These are phyloP conservation scores for Laticauda laticaudata DNA, from an alignment of 2,113 vertebrate species.

Conservation along the genomic window DNA sequence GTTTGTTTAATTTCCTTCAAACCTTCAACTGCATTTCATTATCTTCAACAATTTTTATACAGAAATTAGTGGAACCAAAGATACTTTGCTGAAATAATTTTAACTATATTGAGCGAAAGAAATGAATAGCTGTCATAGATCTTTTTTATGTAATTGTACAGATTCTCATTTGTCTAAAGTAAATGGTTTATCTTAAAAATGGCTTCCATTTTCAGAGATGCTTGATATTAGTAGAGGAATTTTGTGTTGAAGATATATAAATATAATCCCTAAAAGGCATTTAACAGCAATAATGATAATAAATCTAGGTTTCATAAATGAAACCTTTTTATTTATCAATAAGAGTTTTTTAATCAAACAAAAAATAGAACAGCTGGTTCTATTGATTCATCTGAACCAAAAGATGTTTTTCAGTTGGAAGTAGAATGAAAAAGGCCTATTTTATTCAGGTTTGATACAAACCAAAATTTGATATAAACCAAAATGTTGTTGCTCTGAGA, in stretches of 20 bases:
- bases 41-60: not conserved
- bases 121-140: not conserved
- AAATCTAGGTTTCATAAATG: not conserved
- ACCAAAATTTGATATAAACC: not conserved
- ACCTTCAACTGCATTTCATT: not conserved
- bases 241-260: not conserved
- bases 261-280: not conserved
- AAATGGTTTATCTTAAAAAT: not conserved
- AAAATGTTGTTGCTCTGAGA: not conserved
- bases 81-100: not conserved
- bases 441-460: not conserved
- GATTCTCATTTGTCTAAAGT: not conserved
- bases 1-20: conserved; percentile 5
- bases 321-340: not conserved
- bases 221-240: not conserved
- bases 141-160: not conserved
- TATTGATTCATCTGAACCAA: not conserved
- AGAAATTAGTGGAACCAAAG: conserved; percentile 1
- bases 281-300: not conserved
- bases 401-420: not conserved
- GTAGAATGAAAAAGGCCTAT: not conserved
- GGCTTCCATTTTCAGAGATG: not conserved
- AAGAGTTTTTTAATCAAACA: not conserved
- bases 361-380: not conserved
- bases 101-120: not conserved